Evolutionary conservation across 2,888 invertebrate species (phyloP).

Genomic region (Archips xylosteana): DNA sequence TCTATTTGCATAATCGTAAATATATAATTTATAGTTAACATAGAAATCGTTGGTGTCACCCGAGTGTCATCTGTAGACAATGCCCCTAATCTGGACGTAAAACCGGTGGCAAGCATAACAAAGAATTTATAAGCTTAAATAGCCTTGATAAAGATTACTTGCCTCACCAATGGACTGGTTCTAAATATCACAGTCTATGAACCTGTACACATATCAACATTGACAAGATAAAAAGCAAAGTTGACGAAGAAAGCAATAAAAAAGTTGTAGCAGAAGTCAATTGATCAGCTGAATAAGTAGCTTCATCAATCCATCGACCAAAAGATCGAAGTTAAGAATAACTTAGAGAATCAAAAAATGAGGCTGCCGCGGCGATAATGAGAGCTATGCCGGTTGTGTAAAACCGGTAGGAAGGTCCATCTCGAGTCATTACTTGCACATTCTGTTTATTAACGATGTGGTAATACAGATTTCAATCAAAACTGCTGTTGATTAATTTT

Average conservation of each 20-base stretch:
- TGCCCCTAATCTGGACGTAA: constrained; percentile 65
- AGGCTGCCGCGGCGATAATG: constrained; percentile 70
- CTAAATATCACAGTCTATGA: constrained; percentile 4
- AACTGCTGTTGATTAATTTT: constrained; percentile 81
- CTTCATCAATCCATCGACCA: constrained; percentile 56
- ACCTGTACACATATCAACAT: constrained; percentile 2
- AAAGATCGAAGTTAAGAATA: constrained; percentile 27
- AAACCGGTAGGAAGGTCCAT: constrained; percentile 81
- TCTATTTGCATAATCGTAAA: constrained; percentile 62
- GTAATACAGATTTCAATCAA: constrained; percentile 77
- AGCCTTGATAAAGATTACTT: constrained; percentile 30
- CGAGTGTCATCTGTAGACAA: constrained; percentile 64
- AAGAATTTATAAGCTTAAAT: constrained; percentile 25
- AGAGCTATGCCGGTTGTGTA: constrained; percentile 66
- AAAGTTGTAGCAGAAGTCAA: constrained; percentile 1
- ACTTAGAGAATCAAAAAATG: constrained; percentile 54
- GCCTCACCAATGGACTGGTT: constrained; percentile 25
- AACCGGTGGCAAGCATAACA: constrained; percentile 64
- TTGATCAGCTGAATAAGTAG: constrained; percentile 47
- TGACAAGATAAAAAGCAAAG: not conserved
- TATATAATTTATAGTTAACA: constrained; percentile 62
- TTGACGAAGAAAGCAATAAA: not conserved
- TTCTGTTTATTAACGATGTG: constrained; percentile 72
- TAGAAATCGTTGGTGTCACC: constrained; percentile 69
- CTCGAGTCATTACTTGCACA: constrained; percentile 79